Evolutionary conservation across 1,140 invertebrate genomes (phyloP).

Genomic region (Himalopsyche phryganea): DNA sequence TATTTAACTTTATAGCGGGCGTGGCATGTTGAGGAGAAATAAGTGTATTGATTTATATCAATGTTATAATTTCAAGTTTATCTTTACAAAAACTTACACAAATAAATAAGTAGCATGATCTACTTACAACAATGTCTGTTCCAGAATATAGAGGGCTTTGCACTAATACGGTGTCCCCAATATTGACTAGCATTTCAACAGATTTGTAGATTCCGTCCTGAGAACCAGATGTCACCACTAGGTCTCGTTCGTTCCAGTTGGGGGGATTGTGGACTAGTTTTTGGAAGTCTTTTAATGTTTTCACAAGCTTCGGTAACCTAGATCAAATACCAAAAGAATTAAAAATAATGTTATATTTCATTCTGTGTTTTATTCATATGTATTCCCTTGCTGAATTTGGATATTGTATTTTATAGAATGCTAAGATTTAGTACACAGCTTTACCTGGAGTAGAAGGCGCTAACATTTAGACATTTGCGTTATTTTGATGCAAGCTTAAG

Average conservation of each 20-base stretch:
- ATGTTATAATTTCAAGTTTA: too few species aligned
- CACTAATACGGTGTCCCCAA: slow-evolving; percentile 67
- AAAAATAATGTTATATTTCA: background rate
- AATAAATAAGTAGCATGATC: background rate
- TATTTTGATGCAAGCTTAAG: too few species aligned
- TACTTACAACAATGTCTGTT: slow-evolving; percentile 63
- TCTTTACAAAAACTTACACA: too few species aligned
- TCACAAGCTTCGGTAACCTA: slow-evolving; percentile 60
- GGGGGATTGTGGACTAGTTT: slow-evolving; percentile 64
- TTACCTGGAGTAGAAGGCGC: too few species aligned
- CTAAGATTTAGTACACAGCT: slow-evolving; percentile 28
- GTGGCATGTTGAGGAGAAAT: too few species aligned
- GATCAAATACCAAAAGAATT: background rate
- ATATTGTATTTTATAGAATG: background rate
- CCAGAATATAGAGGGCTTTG: slow-evolving; percentile 70
- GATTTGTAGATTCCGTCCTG: slow-evolving; percentile 75
- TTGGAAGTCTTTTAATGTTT: slow-evolving; percentile 63
- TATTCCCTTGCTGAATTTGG: background rate
- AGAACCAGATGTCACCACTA: slow-evolving; percentile 67
- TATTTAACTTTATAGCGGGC: too few species aligned
- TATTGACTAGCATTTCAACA: slow-evolving; percentile 62
- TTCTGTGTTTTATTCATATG: background rate
- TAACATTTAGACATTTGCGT: too few species aligned
- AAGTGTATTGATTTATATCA: too few species aligned
- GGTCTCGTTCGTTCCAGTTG: slow-evolving; percentile 56